Conservation (phyloP, 2,888 invertebrate species). For the Lepetodrilus schrolli region DNA sequence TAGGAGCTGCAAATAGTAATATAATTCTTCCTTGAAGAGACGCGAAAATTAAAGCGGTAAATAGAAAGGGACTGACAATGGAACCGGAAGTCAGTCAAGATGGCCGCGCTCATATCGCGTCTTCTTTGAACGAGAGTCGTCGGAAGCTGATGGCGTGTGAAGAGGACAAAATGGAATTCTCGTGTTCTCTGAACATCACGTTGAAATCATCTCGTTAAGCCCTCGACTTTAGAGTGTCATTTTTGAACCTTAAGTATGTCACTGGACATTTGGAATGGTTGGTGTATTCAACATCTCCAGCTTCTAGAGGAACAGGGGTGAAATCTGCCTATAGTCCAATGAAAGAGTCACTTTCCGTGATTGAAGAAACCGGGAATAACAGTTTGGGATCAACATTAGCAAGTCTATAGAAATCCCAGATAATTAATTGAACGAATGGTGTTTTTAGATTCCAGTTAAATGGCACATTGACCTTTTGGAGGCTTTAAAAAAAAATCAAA, state of each 20-base stretch:
- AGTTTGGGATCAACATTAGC: no score
- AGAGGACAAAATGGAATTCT: conserved; percentile 31
- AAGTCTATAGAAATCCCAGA: no score
- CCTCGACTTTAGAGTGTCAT: conserved; percentile 12
- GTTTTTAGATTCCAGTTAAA: no score
- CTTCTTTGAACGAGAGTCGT: not conserved
- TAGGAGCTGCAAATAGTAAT: not conserved
- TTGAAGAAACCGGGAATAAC: no score
- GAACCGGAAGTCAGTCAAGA: conserved; percentile 29
- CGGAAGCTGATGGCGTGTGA: conserved; percentile 20
- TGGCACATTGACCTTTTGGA: no score
- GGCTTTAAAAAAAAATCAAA: no score
- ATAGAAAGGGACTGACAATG: conserved; percentile 15
- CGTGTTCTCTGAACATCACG: conserved; percentile 30
- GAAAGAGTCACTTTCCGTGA: no score
- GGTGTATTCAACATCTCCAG: not conserved
- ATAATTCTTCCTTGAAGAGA: not conserved
- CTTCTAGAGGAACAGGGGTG: no score
- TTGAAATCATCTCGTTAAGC: conserved; percentile 32
- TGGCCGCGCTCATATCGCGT: not conserved
- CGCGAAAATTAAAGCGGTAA: not conserved
- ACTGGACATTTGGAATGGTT: conserved; percentile 10
- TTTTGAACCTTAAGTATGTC: not conserved
- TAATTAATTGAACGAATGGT: no score
- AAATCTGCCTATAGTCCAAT: no score